Evolutionary conservation across 2,797 vertebrate species (phyloP), one percentile per base, ranked within the genome.

Genomic region (Salmo trutta): DNA sequence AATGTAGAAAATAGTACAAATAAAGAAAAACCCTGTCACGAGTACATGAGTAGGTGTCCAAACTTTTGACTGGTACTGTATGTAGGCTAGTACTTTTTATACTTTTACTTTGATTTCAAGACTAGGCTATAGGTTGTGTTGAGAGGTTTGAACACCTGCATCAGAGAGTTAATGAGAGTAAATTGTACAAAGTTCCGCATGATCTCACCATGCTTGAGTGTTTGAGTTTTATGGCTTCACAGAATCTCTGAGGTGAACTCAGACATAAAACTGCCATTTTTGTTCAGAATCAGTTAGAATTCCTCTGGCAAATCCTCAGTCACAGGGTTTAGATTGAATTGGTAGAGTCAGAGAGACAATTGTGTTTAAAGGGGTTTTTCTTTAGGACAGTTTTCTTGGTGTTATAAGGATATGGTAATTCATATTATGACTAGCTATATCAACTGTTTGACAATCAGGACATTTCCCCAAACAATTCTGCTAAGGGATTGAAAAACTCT

Each of bases 241-340:
- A 19, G 24, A 71, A 71, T 71, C 24, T 75, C 70, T 75, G 67
- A 52, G 47, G 56, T 64, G 73, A 71, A 31, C 24, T 69, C 54
- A 75, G 53, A 21, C 31, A 68, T 21, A 65, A 36, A 71, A 71
- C 65, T 56, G 77, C 85, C 62, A 47, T 73, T 75, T 71, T 27
- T 75, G 72, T 79, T 62, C 24, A 29, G 74, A 75, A 71, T 10
- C 15, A 16, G 85, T 79, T 80, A n/a, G 14, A 78, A 76, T 83
- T 84, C 73, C 79, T 83, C 56, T 77, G 71, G 3, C 80, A 29
- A n/a, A 74, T 80, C 80, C 59, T 65, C 76, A 74, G 19, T 71
- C n/a, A 27, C 14, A 24, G 16, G n/a, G 69, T 21, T 51, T 71
- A 10, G n/a, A 70, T 36, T 15, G 10, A 51, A 51, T 71, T 71